Evolutionary conservation across 1,140 invertebrate species (phyloP).

Genomic region (Drepana arcuata): DNA sequence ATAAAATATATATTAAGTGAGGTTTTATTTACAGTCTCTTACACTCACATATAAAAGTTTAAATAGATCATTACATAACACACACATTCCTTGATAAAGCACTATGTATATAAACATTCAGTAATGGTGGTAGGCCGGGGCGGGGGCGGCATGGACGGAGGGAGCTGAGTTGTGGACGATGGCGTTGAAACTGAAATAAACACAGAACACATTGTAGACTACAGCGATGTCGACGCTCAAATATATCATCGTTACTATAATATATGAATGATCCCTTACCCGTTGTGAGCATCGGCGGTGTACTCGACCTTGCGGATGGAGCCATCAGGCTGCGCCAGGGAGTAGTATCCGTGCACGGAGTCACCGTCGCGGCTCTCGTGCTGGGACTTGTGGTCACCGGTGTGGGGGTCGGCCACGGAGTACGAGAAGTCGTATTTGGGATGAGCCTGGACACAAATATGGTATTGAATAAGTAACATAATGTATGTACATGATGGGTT

Average conservation of each 20-base stretch:
- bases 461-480: neutral
- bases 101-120: too few species aligned
- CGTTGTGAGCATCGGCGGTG: conserved; percentile 37
- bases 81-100: too few species aligned
- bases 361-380: conserved; percentile 34
- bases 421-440: conserved; percentile 64
- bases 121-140: conserved; percentile 16
- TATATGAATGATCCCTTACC: too few species aligned
- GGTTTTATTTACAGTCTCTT: too few species aligned
- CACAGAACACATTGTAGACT: neutral
- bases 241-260: too few species aligned
- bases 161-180: conserved; percentile 33
- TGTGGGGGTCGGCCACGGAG: conserved; percentile 56
- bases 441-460: conserved; percentile 19
- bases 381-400: conserved; percentile 29
- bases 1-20: too few species aligned
- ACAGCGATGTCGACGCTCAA: too few species aligned
- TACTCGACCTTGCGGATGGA: conserved; percentile 51
- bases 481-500: neutral
- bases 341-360: conserved; percentile 40
- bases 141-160: conserved; percentile 17
- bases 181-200: conserved; percentile 33
- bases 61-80: too few species aligned
- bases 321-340: conserved; percentile 51
- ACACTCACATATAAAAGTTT: too few species aligned